phyloP scores from a whole-genome alignment of 2,113 vertebrate genomes.

The Mesoclemmys tuberculata region DNA sequence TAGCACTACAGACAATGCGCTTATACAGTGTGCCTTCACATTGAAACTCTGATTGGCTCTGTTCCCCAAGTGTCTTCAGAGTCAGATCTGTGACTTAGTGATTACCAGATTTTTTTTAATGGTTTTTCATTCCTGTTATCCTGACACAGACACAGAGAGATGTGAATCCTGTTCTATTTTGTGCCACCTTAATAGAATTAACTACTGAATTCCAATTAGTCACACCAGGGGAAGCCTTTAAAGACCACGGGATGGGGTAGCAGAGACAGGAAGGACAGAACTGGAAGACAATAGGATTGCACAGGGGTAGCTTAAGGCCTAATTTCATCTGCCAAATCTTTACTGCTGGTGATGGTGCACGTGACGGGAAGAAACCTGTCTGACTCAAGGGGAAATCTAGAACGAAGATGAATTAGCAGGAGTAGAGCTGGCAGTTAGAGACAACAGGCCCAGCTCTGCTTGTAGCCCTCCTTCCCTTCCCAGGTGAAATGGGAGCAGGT shows the following conservation, averaged over 20 bases:
- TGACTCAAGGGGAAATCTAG: neutral
- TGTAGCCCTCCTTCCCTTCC: neutral
- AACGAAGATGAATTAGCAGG: neutral
- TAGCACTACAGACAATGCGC: neutral
- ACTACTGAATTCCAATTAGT: neutral
- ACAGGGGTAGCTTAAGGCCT: neutral
- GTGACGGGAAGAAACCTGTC: neutral
- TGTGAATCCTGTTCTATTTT: neutral
- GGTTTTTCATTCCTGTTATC: too few relatives aligned
- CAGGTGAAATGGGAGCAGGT: neutral
- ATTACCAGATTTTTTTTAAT: accelerated
- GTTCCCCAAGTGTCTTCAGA: accelerated
- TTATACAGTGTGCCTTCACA: accelerated
- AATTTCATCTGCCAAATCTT: neutral
- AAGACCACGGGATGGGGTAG: neutral
- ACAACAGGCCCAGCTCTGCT: neutral
- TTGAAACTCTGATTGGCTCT: accelerated
- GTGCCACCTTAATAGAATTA: neutral
- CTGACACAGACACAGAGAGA: neutral
- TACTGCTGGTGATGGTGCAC: neutral
- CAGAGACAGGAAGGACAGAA: neutral
- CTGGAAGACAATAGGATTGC: neutral
- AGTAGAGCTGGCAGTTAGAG: neutral
- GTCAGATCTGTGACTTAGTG: accelerated
- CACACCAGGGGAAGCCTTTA: neutral